Evolutionary conservation across 1,140 invertebrate genomes (phyloP), one percentile per base, ranked within the genome.

Genomic region (Coenobita brevimanus): DNA sequence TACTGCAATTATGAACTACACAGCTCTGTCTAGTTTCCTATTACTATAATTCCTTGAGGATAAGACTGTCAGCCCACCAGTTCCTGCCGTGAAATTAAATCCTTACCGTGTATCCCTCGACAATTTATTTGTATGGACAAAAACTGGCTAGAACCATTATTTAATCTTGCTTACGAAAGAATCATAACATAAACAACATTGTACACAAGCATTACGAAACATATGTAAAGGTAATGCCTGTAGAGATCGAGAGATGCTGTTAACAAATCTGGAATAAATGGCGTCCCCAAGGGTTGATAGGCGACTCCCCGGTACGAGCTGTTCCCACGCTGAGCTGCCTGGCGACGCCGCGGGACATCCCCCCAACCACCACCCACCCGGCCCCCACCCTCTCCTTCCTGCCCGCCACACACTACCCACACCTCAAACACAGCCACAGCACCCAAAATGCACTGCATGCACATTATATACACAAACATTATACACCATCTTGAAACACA

Each of bases 241-340:
- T n/a, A n/a, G 3, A 60, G 38, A 33, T 33, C 30, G 4, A 43
- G 24, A 4, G 10, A 57, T n/a, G 27, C 1, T 27, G 50, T 30
- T n/a, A 71, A 83, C 57, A 83, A 83, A 83, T 73, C 41, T 38
- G 27, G 46, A 27, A 17, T 38, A 75, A 62, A 75, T 85, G 6
- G 41, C 41, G 57, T 64, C 17, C 13, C 2, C 71, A 0, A 57
- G 82, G 50, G 36, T 85, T 76, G 82, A 76, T 76, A 64, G 82
- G 82, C 82, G 73, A 64, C 82, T 85, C 71, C 82, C 57, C 71
- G 50, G 17, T 75, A 75, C 54, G 82, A 76, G 54, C 33, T 60
- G 71, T 82, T 85, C 73, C 82, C 82, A 76, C 71, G 71, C 67
- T 60, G 67, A 57, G 82, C 82, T 79, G 43, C 33, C 78, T 81